Conservation (phyloP, 2,888 invertebrate genomes). For the Cataglyphis livida region DNA sequence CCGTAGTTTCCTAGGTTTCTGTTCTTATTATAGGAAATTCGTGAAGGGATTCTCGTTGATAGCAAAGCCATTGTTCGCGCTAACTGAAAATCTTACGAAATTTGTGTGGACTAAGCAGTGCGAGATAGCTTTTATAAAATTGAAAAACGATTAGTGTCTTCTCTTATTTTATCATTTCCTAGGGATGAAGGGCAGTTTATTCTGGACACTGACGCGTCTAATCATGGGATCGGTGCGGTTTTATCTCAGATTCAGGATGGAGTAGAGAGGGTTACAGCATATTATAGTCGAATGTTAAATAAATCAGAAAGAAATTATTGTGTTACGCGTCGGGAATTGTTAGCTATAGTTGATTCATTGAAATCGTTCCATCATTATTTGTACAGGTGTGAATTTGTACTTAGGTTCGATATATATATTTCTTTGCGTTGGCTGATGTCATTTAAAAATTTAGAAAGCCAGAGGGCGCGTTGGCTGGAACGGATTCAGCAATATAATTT, state of each 20-base stretch:
- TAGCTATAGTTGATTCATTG: background rate
- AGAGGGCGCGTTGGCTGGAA: too few relatives aligned
- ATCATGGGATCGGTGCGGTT: background rate
- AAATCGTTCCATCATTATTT: constrained; percentile 35
- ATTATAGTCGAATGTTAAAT: too few relatives aligned
- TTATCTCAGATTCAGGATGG: too few relatives aligned
- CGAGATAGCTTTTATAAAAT: background rate
- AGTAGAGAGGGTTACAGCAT: too few relatives aligned
- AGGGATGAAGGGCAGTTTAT: background rate
- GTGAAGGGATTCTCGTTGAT: background rate
- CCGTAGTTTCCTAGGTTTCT: constrained; percentile 1
- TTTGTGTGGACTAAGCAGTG: background rate
- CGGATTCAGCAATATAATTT: background rate
- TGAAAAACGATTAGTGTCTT: background rate
- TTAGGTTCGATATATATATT: too few relatives aligned
- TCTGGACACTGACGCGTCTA: background rate
- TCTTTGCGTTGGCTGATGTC: too few relatives aligned
- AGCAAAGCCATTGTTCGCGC: background rate
- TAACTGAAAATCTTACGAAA: background rate
- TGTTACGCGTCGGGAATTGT: too few relatives aligned
- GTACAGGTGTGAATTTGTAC: background rate
- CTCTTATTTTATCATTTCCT: background rate
- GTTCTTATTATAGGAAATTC: constrained; percentile 18
- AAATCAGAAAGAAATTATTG: too few relatives aligned
- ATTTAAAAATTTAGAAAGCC: too few relatives aligned